Evolutionary conservation across 37 sponge, comb jelly and placozoan genomes (phyloP).

Genomic region (Bolinopsis microptera): DNA sequence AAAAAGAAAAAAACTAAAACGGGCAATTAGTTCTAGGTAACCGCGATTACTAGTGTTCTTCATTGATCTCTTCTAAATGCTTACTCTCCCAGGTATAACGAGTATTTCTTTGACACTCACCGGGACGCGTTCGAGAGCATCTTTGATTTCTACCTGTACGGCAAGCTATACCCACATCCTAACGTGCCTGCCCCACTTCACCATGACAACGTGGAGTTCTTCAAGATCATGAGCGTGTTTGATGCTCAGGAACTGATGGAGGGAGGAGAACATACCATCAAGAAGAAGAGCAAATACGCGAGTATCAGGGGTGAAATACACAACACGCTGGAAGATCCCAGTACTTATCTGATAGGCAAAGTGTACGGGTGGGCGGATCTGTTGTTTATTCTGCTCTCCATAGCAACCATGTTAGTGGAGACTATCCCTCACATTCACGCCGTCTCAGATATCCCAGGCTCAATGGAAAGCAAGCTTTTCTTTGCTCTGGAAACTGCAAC

Average conservation of each 20-base stretch:
- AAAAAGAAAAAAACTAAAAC: too few relatives aligned
- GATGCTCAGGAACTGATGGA: background rate
- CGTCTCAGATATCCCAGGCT: background rate
- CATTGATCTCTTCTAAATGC: too few relatives aligned
- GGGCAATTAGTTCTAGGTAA: too few relatives aligned
- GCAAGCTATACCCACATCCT: constrained; percentile 14
- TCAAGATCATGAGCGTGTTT: constrained; percentile 22
- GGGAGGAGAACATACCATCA: background rate
- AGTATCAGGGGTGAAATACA: background rate
- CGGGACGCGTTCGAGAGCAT: background rate
- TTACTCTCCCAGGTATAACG: background rate
- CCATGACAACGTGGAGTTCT: constrained; percentile 5
- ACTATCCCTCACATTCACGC: background rate
- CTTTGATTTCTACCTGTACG: constrained; percentile 32
- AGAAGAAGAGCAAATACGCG: background rate
- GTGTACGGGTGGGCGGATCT: constrained; percentile 31
- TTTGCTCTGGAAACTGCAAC: background rate
- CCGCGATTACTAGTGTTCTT: too few relatives aligned
- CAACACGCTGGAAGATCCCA: background rate
- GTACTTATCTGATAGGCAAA: background rate
- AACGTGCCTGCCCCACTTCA: background rate
- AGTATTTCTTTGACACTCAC: constrained; percentile 29
- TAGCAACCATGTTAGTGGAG: background rate
- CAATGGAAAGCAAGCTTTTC: background rate
- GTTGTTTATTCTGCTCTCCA: constrained; percentile 2